These are phyloP conservation scores for Andinoacara biseriatus DNA, from an alignment of 2,113 vertebrate species.

Conservation along the genomic window DNA sequence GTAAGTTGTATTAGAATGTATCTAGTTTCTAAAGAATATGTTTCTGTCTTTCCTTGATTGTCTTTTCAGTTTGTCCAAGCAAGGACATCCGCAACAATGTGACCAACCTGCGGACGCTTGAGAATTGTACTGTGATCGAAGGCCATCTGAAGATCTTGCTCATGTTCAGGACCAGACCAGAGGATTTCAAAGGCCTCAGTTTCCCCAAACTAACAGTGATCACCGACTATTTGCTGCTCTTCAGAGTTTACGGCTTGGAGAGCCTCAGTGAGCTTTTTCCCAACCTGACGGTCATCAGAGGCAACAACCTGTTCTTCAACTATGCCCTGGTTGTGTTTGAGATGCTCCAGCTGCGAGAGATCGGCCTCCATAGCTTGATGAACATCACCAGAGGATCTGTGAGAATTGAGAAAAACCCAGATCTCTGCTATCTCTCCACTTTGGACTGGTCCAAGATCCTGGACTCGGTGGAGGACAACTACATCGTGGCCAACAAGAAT, in stretches of 20 bases:
- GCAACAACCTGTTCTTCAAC: slow-evolving; percentile 96
- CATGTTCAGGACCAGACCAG: slow-evolving; percentile 91
- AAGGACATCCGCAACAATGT: slow-evolving; percentile 96
- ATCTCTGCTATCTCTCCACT: slow-evolving; percentile 94
- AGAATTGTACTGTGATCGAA: slow-evolving; percentile 96
- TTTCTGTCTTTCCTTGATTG: neutral
- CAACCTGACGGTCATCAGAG: slow-evolving; percentile 94
- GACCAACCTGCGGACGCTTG: slow-evolving; percentile 84
- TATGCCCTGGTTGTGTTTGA: slow-evolving; percentile 95
- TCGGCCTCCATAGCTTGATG: slow-evolving; percentile 93
- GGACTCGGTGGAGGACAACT: slow-evolving; percentile 94
- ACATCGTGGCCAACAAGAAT: slow-evolving; percentile 92
- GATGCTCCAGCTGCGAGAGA: slow-evolving; percentile 95
- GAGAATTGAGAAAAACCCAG: slow-evolving; percentile 95
- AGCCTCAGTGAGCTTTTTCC: slow-evolving; percentile 93
- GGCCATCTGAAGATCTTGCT: slow-evolving; percentile 95
- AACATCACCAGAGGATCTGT: slow-evolving; percentile 95
- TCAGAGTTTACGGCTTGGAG: slow-evolving; percentile 94
- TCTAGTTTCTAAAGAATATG: slow-evolving; percentile 9
- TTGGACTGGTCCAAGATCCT: slow-evolving; percentile 97
- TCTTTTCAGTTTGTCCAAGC: slow-evolving; percentile 87
- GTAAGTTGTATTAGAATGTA: neutral
- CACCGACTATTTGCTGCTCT: slow-evolving; percentile 94
- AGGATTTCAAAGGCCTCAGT: slow-evolving; percentile 91
- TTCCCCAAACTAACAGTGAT: slow-evolving; percentile 92